Conservation (phyloP, 2,888 invertebrate species). For the Lutraria lutraria region DNA sequence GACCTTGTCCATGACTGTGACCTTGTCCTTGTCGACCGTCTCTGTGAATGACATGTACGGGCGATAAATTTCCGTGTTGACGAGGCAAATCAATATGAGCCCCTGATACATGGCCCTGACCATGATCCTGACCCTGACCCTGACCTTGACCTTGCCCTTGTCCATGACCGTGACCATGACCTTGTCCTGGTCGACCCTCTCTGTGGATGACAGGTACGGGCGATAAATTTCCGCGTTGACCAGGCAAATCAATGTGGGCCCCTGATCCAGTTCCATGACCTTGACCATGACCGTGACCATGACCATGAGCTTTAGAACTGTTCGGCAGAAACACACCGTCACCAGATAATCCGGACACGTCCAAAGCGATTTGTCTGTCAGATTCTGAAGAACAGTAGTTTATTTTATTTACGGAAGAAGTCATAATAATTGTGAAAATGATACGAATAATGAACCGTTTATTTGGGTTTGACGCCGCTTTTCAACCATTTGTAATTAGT, state of each 20-base stretch:
- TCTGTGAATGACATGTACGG: background rate
- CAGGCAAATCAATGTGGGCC: background rate
- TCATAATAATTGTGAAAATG: too few species aligned
- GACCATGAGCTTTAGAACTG: background rate
- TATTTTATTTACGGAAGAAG: background rate
- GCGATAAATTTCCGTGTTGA: conserved; percentile 8
- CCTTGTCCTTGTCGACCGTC: background rate
- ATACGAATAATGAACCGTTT: too few species aligned
- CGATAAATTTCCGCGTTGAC: background rate
- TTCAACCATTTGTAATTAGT: too few species aligned
- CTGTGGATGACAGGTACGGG: background rate
- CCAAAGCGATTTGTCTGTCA: conserved; percentile 10
- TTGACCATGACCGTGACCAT: background rate
- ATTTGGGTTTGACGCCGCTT: too few species aligned
- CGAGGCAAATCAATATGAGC: conserved; percentile 12
- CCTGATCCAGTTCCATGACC: background rate
- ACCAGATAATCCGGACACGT: background rate
- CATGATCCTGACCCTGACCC: background rate
- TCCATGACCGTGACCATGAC: conserved; percentile 5
- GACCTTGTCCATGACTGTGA: background rate
- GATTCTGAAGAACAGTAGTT: background rate
- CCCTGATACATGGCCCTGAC: background rate
- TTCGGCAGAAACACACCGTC: background rate
- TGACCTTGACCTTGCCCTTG: background rate
- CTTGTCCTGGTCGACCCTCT: background rate